phyloP scores from a whole-genome alignment of 2,113 vertebrate species.

The Diadophis punctatus region DNA sequence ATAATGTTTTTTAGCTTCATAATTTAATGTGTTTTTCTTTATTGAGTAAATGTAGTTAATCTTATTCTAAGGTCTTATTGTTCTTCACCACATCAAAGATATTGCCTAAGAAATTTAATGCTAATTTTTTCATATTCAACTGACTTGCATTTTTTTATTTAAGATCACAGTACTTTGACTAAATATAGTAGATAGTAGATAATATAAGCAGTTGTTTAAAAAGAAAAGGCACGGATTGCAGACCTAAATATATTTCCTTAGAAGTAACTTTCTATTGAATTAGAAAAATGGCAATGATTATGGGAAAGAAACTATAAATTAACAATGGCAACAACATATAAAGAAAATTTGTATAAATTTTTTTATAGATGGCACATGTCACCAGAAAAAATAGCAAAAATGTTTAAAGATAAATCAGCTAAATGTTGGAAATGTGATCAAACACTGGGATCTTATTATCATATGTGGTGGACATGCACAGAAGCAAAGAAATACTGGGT shows the following conservation, averaged over 20 bases:
- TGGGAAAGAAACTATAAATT: too few relatives aligned
- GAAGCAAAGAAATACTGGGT: too few relatives aligned
- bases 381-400: too few relatives aligned
- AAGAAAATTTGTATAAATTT: too few relatives aligned
- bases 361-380: too few relatives aligned
- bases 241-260: not conserved
- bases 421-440: too few relatives aligned
- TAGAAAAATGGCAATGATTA: too few relatives aligned
- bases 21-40: not conserved
- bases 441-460: too few relatives aligned
- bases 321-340: too few relatives aligned
- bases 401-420: too few relatives aligned
- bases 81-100: not conserved
- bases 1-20: not conserved
- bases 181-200: not conserved
- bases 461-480: too few relatives aligned
- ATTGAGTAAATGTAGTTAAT: not conserved
- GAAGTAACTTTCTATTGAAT: not conserved
- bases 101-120: not conserved
- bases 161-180: not conserved
- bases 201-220: not conserved
- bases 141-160: not conserved
- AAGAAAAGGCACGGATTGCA: not conserved
- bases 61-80: not conserved
- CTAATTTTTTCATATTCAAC: not conserved